phyloP scores from a whole-genome alignment of 2,797 vertebrate genomes.

The Anabacerthia variegaticeps region DNA sequence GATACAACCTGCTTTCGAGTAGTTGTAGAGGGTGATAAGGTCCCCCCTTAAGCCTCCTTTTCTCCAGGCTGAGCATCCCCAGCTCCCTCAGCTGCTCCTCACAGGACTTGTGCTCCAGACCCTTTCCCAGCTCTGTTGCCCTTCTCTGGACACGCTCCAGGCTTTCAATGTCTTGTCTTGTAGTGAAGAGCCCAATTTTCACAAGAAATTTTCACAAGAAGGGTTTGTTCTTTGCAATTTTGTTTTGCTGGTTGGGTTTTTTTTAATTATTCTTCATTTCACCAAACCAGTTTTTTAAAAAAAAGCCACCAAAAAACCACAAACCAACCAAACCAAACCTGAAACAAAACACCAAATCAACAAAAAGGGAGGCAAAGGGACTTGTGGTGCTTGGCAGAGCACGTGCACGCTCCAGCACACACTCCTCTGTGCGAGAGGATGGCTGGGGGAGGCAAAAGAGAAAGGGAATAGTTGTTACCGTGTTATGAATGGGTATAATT shows the following conservation, averaged over 20 bases:
- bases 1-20: background rate
- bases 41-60: background rate
- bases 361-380: background rate
- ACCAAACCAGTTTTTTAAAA: background rate
- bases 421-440: background rate
- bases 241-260: rapidly evolving
- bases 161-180: background rate
- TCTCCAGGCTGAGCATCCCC: background rate
- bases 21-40: no score
- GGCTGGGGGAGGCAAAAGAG: background rate
- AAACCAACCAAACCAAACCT: background rate
- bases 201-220: background rate
- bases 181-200: background rate
- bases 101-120: background rate
- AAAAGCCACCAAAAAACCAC: background rate
- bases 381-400: background rate
- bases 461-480: background rate
- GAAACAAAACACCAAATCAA: no score
- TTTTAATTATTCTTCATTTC: background rate
- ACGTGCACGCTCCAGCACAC: rapidly evolving
- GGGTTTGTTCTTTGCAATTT: background rate
- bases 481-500: constrained; percentile 39
- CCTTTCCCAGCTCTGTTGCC: background rate
- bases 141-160: background rate
- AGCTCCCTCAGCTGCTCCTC: background rate